These are phyloP conservation scores for Nanorana parkeri DNA, from an alignment of 2,113 vertebrate species.

Conservation along the genomic window DNA sequence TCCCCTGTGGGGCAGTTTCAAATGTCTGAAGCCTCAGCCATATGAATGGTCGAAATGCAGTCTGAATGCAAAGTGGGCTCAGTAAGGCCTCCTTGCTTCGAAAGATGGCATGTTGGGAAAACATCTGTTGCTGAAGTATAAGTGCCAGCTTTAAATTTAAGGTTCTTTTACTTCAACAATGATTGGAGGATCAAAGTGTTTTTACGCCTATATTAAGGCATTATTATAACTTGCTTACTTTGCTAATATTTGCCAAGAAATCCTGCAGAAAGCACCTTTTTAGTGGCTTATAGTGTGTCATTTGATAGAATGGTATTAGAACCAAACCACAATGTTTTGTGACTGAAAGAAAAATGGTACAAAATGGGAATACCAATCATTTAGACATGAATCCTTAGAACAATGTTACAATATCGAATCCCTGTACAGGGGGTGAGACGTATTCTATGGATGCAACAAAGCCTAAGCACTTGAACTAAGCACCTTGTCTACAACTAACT, in stretches of 20 bases:
- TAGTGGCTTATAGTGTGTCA: constrained; percentile 9
- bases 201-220: background rate
- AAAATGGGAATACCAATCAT: background rate
- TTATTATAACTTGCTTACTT: background rate
- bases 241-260: constrained; percentile 44
- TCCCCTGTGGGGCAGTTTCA: background rate
- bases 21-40: constrained; percentile 24
- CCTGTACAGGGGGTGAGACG: background rate
- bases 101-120: background rate
- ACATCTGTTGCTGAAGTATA: constrained; percentile 5
- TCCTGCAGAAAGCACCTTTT: constrained; percentile 25
- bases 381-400: background rate
- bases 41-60: background rate
- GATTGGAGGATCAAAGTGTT: too few species aligned
- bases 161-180: background rate
- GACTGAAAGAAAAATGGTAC: constrained; percentile 29
- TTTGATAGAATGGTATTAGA: constrained; percentile 23
- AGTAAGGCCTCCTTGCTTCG: background rate
- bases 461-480: constrained; percentile 31
- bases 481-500: background rate
- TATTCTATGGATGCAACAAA: constrained; percentile 4
- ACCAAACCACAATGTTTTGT: constrained; percentile 34
- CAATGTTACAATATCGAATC: background rate
- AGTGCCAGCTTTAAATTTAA: background rate
- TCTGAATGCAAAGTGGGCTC: background rate